Conservation (phyloP, 2,888 invertebrate genomes). For the Alentia gelatinosa region DNA sequence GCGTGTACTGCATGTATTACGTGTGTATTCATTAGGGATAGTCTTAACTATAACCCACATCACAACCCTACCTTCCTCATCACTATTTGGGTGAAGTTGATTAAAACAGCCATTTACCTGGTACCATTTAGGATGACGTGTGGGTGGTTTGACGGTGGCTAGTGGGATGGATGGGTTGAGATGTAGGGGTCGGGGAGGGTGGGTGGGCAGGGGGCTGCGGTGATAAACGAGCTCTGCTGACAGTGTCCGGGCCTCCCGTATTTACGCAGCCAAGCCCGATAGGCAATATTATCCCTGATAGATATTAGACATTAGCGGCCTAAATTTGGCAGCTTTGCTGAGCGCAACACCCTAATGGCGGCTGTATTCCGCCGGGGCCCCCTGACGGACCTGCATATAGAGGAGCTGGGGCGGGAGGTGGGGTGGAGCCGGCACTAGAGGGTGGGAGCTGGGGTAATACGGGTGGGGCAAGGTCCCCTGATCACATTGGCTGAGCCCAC, state of each 20-base stretch:
- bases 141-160: background rate
- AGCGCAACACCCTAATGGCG: slow-evolving; percentile 29
- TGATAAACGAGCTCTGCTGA: background rate
- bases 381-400: background rate
- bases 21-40: too few species aligned
- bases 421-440: background rate
- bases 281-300: slow-evolving; percentile 37
- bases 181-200: background rate
- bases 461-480: too few species aligned
- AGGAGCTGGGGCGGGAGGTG: background rate
- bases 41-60: too few species aligned
- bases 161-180: background rate
- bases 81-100: background rate
- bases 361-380: background rate
- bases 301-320: slow-evolving; percentile 48
- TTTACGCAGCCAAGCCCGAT: background rate
- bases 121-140: background rate
- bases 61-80: too few species aligned
- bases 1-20: too few species aligned
- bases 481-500: too few species aligned
- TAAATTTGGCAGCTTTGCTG: slow-evolving; percentile 37
- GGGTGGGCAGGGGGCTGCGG: background rate
- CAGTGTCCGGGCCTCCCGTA: background rate
- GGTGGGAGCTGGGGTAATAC: background rate
- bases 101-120: background rate